Evolutionary conservation across 2,113 vertebrate species (phyloP), one percentile per base, ranked within the genome.

Genomic region (Speoplatyrhinus poulsoni): DNA sequence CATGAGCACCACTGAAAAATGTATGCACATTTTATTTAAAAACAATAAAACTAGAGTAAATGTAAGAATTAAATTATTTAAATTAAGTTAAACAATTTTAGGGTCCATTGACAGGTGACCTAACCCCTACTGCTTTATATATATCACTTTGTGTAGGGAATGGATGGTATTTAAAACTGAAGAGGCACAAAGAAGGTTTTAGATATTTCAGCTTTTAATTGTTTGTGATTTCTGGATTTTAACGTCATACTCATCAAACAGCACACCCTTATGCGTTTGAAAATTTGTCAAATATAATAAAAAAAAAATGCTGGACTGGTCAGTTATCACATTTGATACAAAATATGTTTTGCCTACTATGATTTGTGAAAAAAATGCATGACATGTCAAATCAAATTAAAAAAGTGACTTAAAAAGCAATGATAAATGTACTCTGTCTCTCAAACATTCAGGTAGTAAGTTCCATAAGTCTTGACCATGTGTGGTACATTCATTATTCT

Each of bases 391-490:
- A 75, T 76, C 70, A 52, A 12, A 67, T 67, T 36, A 76, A 72
- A 63, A 72, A 73, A 64, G 78, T 81, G 82, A 85, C 70, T 80
- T 67, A 84, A 70, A 73, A 81, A 67, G 67, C 81, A 75, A 80
- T 81, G 73, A 87, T 76, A 87, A 83, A 85, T 74, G 79, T 78
- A 77, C 75, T 52, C 36, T 6, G 17, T 88, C 82, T 90, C 70
- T 88, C 81, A 81, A 86, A 92, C 89, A 92, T 91, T 92, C 89
- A 89, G 89, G 87, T 90, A 86, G 86, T 89, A 91, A 82, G 81
- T 83, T 88, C 85, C 81, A 73, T 84, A 84, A 81, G 70, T 87
- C 75, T 90, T 77, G 84, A 77, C 81, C 71, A 83, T 75, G 72
- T 85, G 80, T 73, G 72, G 75, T 89, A 92, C 90, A 92, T 91